A percentile compares a stretch with the other conserved stretches of the same genome.
phyloP scores from a whole-genome alignment of 2,797 vertebrate species.

The Denticeps clupeoides region DNA sequence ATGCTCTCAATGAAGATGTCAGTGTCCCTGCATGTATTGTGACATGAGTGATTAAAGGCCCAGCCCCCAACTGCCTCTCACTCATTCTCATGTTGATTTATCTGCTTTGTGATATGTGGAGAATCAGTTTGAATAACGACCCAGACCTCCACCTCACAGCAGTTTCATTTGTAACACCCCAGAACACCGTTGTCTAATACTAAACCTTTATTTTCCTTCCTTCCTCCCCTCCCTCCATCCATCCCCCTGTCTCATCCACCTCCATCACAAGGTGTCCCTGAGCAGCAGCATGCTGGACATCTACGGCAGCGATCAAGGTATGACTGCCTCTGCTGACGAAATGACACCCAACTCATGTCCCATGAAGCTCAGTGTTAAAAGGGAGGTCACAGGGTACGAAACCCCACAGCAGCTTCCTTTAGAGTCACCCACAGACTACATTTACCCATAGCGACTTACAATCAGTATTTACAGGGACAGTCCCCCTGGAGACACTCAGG shows the following conservation, averaged over 20 bases:
- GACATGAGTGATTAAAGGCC: too few relatives aligned
- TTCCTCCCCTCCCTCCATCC: background rate
- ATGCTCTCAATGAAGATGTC: too few relatives aligned
- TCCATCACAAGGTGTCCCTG: slow-evolving; percentile 50
- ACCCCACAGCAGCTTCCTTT: slow-evolving; percentile 28
- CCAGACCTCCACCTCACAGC: too few relatives aligned
- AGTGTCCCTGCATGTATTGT: too few relatives aligned
- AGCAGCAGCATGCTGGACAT: slow-evolving; percentile 86
- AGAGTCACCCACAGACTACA: background rate
- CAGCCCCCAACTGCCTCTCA: too few relatives aligned
- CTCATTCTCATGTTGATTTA: too few relatives aligned
- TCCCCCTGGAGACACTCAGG: too few relatives aligned
- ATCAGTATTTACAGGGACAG: too few relatives aligned
- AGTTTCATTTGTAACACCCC: slow-evolving; percentile 16
- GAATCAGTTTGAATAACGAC: too few relatives aligned
- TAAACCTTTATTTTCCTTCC: background rate
- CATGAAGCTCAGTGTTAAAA: slow-evolving; percentile 78
- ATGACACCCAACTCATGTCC: slow-evolving; percentile 75
- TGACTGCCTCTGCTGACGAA: slow-evolving; percentile 71
- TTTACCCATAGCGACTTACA: too few relatives aligned
- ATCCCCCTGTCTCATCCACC: slow-evolving; percentile 12
- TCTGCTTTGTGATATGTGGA: too few relatives aligned
- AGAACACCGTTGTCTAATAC: background rate
- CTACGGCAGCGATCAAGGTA: slow-evolving; percentile 79
- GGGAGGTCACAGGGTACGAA: slow-evolving; percentile 79